A percentile compares a stretch with the other conserved stretches of the same genome.
Evolutionary conservation across 2,797 vertebrate genomes (phyloP).

Genomic region (Oceanodroma leucorhoa): DNA sequence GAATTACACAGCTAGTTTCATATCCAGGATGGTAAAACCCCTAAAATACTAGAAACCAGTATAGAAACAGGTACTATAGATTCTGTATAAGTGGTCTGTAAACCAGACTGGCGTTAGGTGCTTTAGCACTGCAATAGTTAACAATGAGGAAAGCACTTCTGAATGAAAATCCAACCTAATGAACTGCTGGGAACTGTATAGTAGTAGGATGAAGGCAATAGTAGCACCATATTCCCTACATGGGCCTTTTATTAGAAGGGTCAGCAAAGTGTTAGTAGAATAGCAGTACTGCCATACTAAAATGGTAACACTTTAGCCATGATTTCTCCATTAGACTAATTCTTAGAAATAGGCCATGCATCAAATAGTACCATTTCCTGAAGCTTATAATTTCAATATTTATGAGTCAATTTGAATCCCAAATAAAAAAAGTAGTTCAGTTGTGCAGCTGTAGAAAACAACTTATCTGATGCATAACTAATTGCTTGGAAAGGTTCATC

Average conservation of each 20-base stretch:
- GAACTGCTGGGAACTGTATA: neutral
- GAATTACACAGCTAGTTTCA: neutral
- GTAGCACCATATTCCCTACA: neutral
- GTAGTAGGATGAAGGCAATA: neutral
- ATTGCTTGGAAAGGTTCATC: conserved; percentile 57
- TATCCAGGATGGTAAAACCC: neutral
- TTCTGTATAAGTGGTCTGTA: neutral
- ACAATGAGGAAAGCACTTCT: neutral
- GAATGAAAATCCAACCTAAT: neutral
- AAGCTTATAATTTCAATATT: conserved; percentile 69
- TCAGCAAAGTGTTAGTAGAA: neutral
- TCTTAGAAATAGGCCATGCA: conserved; percentile 53
- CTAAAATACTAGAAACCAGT: neutral
- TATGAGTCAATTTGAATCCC: conserved; percentile 71
- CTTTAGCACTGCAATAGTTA: neutral
- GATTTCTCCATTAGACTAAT: conserved; percentile 35
- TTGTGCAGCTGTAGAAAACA: conserved; percentile 61
- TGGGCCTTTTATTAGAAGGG: neutral
- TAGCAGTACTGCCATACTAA: neutral
- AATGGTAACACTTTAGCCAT: neutral
- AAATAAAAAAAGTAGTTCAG: conserved; percentile 47
- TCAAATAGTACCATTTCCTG: conserved; percentile 56
- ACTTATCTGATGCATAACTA: conserved; percentile 61
- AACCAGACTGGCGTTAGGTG: neutral
- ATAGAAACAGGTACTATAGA: neutral